These are phyloP conservation scores for Ariolimax columbianus DNA, from an alignment of 2,888 invertebrate genomes.

Conservation along the genomic window DNA sequence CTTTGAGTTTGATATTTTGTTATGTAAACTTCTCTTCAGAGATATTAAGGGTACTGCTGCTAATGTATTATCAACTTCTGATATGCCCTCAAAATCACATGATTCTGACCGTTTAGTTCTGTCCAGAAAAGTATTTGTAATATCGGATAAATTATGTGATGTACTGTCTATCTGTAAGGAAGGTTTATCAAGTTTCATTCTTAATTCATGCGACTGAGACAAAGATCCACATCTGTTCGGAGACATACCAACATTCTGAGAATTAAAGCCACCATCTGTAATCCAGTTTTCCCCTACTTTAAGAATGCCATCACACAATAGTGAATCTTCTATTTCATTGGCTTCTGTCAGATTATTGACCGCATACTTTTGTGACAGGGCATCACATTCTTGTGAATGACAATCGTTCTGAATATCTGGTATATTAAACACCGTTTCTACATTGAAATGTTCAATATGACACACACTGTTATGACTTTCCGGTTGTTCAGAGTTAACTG, in stretches of 20 bases:
- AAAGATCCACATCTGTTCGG: background rate
- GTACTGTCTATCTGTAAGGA: background rate
- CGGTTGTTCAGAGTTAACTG: background rate
- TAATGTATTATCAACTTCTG: background rate
- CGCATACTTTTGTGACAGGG: too few relatives aligned
- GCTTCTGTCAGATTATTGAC: background rate
- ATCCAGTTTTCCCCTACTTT: background rate
- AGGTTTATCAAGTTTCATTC: background rate
- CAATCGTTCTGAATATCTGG: background rate
- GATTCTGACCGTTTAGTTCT: background rate
- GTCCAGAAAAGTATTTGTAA: background rate
- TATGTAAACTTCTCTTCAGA: background rate
- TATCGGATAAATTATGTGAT: background rate
- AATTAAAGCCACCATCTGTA: background rate
- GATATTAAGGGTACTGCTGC: background rate
- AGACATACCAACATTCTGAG: background rate
- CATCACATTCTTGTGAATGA: background rate
- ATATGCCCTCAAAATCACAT: background rate
- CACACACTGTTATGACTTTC: background rate
- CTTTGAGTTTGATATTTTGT: background rate
- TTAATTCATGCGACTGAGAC: background rate
- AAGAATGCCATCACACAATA: background rate
- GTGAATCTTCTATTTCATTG: background rate
- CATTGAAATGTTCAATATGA: background rate
- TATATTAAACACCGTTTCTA: background rate